Conservation (phyloP, 2,888 invertebrate genomes). For the Cheilosia urbana region DNA sequence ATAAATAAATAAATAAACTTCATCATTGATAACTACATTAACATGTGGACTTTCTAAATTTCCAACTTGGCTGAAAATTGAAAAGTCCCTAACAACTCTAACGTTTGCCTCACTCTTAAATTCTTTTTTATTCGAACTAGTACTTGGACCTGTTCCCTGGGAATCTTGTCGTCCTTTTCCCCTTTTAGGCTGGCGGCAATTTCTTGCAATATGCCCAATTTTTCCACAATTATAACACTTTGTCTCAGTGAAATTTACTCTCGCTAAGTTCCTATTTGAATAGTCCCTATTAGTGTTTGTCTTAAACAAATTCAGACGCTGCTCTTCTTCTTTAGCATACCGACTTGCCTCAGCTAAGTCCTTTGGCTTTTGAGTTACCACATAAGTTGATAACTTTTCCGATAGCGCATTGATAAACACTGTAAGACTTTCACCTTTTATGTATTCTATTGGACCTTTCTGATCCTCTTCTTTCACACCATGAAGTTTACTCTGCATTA, state of each 20-base stretch:
- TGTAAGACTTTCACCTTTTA: conserved; percentile 6
- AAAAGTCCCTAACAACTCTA: background rate
- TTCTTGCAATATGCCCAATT: background rate
- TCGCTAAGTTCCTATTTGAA: conserved; percentile 1
- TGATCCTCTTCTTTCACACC: no score
- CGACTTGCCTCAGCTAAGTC: conserved; percentile 15
- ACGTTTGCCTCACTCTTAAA: conserved; percentile 7
- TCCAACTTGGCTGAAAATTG: background rate
- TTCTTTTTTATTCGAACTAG: background rate
- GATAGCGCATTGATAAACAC: conserved; percentile 8
- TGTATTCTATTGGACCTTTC: conserved; percentile 4
- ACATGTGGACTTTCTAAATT: conserved; percentile 38
- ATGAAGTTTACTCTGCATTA: no score
- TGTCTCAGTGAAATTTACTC: conserved; percentile 3
- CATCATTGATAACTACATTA: conserved; percentile 8
- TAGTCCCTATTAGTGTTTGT: background rate
- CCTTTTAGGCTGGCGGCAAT: background rate
- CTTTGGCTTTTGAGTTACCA: conserved; percentile 8
- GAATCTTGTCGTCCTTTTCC: background rate
- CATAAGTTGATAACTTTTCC: conserved; percentile 1
- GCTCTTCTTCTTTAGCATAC: conserved; percentile 14
- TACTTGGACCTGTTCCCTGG: background rate
- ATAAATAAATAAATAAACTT: no score
- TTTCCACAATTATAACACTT: no score
- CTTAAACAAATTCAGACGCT: background rate